Evolutionary conservation across 2,797 vertebrate species (phyloP), one percentile per base, ranked within the genome.

Genomic region (Odontamblyopus lacepedii): DNA sequence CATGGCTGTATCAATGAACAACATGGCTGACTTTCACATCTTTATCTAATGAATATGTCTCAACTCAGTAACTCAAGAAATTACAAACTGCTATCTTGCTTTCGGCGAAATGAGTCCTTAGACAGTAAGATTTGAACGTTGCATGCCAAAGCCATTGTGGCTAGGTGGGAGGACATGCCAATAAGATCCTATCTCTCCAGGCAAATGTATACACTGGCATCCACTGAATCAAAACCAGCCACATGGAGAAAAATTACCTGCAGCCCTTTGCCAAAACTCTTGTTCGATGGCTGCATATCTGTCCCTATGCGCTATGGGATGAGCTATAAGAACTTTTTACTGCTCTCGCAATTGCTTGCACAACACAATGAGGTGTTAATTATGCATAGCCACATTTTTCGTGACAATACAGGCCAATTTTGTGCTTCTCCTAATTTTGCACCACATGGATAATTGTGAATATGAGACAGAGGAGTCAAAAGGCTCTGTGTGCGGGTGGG

Each of bases 381-480:
- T 60, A 48, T 70, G 59, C 68, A 70, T 70, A 26, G 32, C n/a
- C 55, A 23, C 67, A 57, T 69, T 69, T 57, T 32, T 23, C 35
- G 12, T 57, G 55, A 38, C 53, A 26, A 27, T 69, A 38, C 64
- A 19, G 30, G 63, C 13, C 64, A 66, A 51, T 69, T 69, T 57
- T 30, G 32, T 57, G 32, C 67, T 41, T n/a, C 55, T 18, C 67
- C 19, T 57, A 57, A 69, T 41, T 32, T 57, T 27, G 32, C 67
- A 27, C 32, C 53, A 27, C 30, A 57, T 2, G 23, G 30, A 69
- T 68, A 56, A 68, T 68, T 56, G 66, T 19, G n/a, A 68, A 27
- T 23, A 68, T 27, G 38, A 69, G 44, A 56, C 16, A 69, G 35
- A 12, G 35, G 57, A 70, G 55, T 64, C 11, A 63, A 44, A 77